Conservation (phyloP, 2,113 vertebrate species). For the Melanostigma gelatinosum region DNA sequence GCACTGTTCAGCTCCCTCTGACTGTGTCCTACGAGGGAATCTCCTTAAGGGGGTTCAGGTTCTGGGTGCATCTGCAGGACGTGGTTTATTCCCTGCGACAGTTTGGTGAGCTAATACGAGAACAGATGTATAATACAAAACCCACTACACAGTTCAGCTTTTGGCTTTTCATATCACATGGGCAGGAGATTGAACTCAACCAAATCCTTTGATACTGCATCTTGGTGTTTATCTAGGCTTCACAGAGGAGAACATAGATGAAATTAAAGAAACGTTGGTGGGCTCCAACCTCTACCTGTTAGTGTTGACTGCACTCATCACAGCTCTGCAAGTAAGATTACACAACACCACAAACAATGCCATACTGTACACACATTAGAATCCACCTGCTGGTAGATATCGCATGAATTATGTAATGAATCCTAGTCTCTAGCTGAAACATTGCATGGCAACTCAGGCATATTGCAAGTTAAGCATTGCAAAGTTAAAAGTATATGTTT, state of each 20-base stretch:
- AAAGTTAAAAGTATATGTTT: background rate
- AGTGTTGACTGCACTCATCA: conserved; percentile 92
- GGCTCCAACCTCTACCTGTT: conserved; percentile 94
- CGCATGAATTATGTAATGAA: background rate
- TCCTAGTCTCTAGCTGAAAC: background rate
- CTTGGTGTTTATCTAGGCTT: conserved; percentile 84
- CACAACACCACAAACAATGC: background rate
- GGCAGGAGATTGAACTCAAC: background rate
- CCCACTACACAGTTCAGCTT: background rate
- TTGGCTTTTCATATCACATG: background rate
- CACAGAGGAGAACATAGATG: conserved; percentile 95
- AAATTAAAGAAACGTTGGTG: conserved; percentile 95
- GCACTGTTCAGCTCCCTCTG: conserved; percentile 89
- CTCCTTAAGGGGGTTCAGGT: conserved; percentile 91
- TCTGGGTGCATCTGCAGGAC: conserved; percentile 98
- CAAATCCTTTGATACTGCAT: background rate
- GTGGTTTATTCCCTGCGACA: conserved; percentile 94
- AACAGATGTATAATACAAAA: background rate
- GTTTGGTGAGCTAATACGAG: conserved; percentile 86
- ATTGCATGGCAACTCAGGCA: background rate
- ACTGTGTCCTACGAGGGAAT: conserved; percentile 93
- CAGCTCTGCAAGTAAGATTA: conserved; percentile 91
- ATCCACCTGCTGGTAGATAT: background rate
- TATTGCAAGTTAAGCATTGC: background rate
- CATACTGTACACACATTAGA: background rate